These are phyloP conservation scores for Umimayanthus chanpuru DNA, from an alignment of 92 coral and sea anemone species.

Conservation along the genomic window DNA sequence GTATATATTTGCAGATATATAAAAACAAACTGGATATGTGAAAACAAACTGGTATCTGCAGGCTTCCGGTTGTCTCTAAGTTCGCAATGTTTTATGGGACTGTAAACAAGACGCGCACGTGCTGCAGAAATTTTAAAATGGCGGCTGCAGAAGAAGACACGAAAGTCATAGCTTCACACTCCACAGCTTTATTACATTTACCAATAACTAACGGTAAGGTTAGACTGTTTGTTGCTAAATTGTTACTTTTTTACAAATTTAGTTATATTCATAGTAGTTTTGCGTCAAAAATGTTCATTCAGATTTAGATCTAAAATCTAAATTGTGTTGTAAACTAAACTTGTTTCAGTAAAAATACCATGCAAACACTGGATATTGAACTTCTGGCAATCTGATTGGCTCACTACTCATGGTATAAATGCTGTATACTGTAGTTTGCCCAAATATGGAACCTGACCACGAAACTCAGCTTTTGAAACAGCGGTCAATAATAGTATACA, in stretches of 20 bases:
- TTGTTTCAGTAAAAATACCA: no score
- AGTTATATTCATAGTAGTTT: neutral
- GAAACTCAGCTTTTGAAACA: no score
- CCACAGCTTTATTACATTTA: slow-evolving; percentile 68
- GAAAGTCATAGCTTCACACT: slow-evolving; percentile 31
- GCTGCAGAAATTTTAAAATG: slow-evolving; percentile 62
- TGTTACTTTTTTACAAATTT: neutral
- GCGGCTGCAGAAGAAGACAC: slow-evolving; percentile 65
- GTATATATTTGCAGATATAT: neutral
- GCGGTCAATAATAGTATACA: no score
- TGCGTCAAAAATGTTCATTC: neutral
- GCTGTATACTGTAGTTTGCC: no score
- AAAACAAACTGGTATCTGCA: neutral
- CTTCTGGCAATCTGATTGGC: no score
- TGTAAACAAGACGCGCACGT: slow-evolving; percentile 67
- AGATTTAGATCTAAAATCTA: neutral
- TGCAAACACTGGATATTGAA: no score
- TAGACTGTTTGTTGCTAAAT: neutral
- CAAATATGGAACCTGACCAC: no score
- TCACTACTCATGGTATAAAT: no score
- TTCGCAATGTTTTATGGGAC: slow-evolving; percentile 54
- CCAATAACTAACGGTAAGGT: slow-evolving; percentile 61
- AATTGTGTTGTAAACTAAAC: neutral
- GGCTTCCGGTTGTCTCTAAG: neutral
- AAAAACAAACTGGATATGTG: neutral